Conservation (phyloP, 2,888 invertebrate genomes). For the Phoronis australis region DNA sequence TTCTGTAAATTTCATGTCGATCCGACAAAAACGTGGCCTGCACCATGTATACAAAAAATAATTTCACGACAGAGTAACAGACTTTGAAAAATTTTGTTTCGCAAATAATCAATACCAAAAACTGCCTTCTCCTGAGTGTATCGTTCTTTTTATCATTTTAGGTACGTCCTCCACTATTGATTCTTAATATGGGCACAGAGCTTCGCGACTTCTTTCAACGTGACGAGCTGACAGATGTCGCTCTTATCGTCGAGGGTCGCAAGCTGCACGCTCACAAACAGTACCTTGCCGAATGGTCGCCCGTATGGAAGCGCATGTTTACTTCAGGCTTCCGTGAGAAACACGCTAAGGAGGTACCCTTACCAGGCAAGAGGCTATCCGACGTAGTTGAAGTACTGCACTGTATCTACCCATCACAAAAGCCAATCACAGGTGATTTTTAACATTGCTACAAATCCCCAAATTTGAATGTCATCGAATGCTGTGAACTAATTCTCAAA, state of each 20-base stretch:
- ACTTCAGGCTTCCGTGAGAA: slow-evolving; percentile 23
- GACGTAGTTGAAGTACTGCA: slow-evolving; percentile 51
- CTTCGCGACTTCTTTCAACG: slow-evolving; percentile 28
- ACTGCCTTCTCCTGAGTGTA: too few species aligned
- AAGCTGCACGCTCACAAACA: slow-evolving; percentile 36
- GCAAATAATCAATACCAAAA: too few species aligned
- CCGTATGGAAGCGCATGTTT: slow-evolving; percentile 38
- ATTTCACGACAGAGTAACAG: too few species aligned
- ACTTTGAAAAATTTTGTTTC: too few species aligned
- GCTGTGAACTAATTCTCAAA: background rate
- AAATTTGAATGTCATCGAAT: background rate
- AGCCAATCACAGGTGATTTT: slow-evolving; percentile 39
- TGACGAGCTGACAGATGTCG: slow-evolving; percentile 37
- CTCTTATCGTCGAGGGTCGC: slow-evolving; percentile 32
- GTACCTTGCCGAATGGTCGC: slow-evolving; percentile 40
- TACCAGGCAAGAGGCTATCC: slow-evolving; percentile 37
- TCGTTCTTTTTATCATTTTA: too few species aligned
- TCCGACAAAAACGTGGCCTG: too few species aligned
- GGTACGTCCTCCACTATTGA: too few species aligned
- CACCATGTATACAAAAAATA: too few species aligned
- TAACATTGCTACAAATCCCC: background rate
- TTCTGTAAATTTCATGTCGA: too few species aligned
- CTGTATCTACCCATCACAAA: slow-evolving; percentile 52
- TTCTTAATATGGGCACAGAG: background rate
- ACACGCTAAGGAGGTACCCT: slow-evolving; percentile 24